A percentile compares a stretch with the other conserved stretches of the same genome.
Conservation (phyloP, 2,797 vertebrate species). For the Bradypodion ventrale region DNA sequence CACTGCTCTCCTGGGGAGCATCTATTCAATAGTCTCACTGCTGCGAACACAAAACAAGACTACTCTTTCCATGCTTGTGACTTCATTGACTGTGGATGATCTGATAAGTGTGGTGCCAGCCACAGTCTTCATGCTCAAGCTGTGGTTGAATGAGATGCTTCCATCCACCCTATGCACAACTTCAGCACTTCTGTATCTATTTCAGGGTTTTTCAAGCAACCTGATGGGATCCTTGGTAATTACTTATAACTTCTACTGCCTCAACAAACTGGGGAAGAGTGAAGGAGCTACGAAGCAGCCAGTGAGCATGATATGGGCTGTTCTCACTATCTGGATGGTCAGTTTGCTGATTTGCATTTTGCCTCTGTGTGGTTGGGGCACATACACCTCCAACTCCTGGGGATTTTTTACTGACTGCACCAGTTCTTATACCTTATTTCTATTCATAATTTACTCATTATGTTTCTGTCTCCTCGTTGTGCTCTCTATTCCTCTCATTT, state of each 20-base stretch:
- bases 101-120: slow-evolving; percentile 86
- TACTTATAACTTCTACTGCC: slow-evolving; percentile 88
- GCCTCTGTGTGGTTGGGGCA: slow-evolving; percentile 92
- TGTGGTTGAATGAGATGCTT: slow-evolving; percentile 78
- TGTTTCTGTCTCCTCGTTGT: slow-evolving; percentile 82
- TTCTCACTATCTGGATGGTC: slow-evolving; percentile 82
- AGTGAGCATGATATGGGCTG: slow-evolving; percentile 76
- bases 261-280: slow-evolving; percentile 69
- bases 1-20: slow-evolving; percentile 81
- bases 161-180: slow-evolving; percentile 81
- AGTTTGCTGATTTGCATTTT: slow-evolving; percentile 85
- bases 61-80: slow-evolving; percentile 86
- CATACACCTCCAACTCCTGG: slow-evolving; percentile 82
- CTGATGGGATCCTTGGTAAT: slow-evolving; percentile 90
- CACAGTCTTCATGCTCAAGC: slow-evolving; percentile 85
- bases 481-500: slow-evolving; percentile 85
- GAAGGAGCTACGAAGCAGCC: slow-evolving; percentile 69
- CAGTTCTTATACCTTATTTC: slow-evolving; percentile 82
- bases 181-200: slow-evolving; percentile 89
- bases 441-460: slow-evolving; percentile 81
- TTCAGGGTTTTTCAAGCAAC: slow-evolving; percentile 93
- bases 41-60: slow-evolving; percentile 84
- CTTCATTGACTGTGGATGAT: slow-evolving; percentile 91
- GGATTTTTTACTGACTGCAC: slow-evolving; percentile 86
- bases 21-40: slow-evolving; percentile 86